Evolutionary conservation across 2,113 vertebrate genomes (phyloP), one percentile per base, ranked within the genome.

Genomic region (Bostrychus sinensis): DNA sequence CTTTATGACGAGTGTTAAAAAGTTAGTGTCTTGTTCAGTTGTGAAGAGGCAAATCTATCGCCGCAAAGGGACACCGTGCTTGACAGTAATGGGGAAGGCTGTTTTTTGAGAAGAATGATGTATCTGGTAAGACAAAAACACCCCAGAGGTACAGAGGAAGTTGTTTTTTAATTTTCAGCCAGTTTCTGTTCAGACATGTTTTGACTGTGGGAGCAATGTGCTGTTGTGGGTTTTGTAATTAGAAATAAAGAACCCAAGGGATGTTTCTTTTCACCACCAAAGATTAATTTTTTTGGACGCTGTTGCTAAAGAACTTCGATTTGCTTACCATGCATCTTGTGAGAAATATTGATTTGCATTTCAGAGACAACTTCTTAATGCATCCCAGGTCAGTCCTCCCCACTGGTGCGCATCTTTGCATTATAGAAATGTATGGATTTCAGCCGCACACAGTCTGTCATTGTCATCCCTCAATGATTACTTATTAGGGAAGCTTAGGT

Each of bases 1-100:
- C 83, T 86, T 83, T 76, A 86, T 83, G 85, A 88, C 87, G 83
- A 63, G 78, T 86, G 85, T 86, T 87, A 83, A 90, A 89, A 86
- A 86, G 82, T 88, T 83, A 86, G 70, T 77, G 75, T 87, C 83
- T 86, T 81, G 82, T 87, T 87, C 74, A 37, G 66, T 77, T 71
- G 79, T 65, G 76, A 87, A 69, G 83, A 84, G 63, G 79, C 75
- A 83, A 83, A 86, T 83, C 80, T 82, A 77, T 73, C 53, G 84
- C 53, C 55, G 39, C 81, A 64, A 63, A 55, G 84, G 87, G 87
- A 87, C 39, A 19, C 54, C 51, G 66, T 14, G 39, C 67, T 75
- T 81, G 82, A 88, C 86, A 83, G 77, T 80, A 84, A 87, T 82
- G 68, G 80, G 58, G 75, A 75, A 83, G 72, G 64, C 75, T 75